Conservation (phyloP, 2,113 vertebrate genomes). For the Callipepla californica region DNA sequence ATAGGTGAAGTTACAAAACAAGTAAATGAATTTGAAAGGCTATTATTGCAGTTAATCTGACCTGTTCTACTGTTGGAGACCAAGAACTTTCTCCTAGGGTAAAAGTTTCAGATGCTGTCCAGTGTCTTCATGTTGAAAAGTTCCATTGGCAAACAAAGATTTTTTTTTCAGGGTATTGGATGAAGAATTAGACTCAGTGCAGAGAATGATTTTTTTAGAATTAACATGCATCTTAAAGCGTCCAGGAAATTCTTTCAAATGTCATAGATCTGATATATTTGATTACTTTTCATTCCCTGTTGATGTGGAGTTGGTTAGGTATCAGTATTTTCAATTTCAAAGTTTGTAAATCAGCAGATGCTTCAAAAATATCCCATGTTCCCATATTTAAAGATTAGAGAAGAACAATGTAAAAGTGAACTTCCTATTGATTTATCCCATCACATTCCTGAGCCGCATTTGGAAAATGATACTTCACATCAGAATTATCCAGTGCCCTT, state of each 20-base stretch:
- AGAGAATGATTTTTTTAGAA: neutral
- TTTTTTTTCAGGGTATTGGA: neutral
- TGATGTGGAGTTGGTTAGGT: neutral
- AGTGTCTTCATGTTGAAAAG: neutral
- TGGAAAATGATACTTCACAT: neutral
- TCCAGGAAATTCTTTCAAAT: neutral
- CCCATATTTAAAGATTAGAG: neutral
- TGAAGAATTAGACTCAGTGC: neutral
- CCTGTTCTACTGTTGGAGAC: neutral
- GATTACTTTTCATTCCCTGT: neutral
- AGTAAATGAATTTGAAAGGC: neutral
- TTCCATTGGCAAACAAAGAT: neutral
- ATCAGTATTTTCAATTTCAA: neutral
- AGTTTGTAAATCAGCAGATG: neutral
- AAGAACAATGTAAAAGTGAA: neutral
- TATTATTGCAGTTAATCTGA: neutral
- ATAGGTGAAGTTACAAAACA: neutral
- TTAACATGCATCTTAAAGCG: neutral
- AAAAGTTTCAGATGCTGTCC: neutral
- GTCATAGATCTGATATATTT: neutral
- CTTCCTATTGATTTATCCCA: neutral
- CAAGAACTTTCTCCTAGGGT: neutral
- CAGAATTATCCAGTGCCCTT: neutral
- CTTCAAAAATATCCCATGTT: neutral
- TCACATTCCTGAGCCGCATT: neutral